Evolutionary conservation across 2,797 vertebrate genomes (phyloP), one percentile per base, ranked within the genome.

Genomic region (Kryptolebias ocellatus): DNA sequence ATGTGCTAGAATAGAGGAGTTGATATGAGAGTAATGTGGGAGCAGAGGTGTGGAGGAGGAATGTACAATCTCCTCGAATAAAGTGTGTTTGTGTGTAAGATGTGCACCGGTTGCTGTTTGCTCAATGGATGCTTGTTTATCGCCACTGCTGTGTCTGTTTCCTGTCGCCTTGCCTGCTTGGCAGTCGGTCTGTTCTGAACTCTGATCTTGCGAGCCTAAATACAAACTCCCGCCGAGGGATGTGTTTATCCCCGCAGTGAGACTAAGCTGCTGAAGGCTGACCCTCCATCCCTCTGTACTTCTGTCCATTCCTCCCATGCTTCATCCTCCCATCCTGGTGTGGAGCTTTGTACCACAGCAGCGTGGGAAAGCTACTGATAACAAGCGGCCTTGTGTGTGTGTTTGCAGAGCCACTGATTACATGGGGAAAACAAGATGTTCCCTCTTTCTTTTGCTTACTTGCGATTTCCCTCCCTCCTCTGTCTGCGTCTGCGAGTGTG

Each of bases 281-380:
- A 90, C 90, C 90, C 87, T 89, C 89, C 83, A 78, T 91, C 87
- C 77, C 85, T 88, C 78, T 83, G 81, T 79, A 76, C 82, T 86
- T 87, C 81, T 62, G 65, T 86, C 84, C 83, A 85, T 85, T 82
- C 85, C 85, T 90, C 83, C 83, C 80, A 87, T 39, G 64, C 85
- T 58, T 84, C 88, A 83, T 90, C 89, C 87, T 87, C 80, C 83
- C 79, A 71, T 90, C 86, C 88, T 89, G 87, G 89, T 76, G 84
- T 86, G 84, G 83, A 87, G 86, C 87, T 92, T 89, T 90, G 90
- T 87, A 85, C 44, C 84, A 68, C 73, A 76, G 83, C 87, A 89
- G 90, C 90, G 90, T 93, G 92, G 90, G 92, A 93, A 92, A 91
- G 86, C 90, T 83, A 80, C 88, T 87, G 90, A 92, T 92, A 92